Evolutionary conservation across 1,140 invertebrate species (phyloP), one percentile per base, ranked within the genome.

Genomic region (Drosophila suzukii): DNA sequence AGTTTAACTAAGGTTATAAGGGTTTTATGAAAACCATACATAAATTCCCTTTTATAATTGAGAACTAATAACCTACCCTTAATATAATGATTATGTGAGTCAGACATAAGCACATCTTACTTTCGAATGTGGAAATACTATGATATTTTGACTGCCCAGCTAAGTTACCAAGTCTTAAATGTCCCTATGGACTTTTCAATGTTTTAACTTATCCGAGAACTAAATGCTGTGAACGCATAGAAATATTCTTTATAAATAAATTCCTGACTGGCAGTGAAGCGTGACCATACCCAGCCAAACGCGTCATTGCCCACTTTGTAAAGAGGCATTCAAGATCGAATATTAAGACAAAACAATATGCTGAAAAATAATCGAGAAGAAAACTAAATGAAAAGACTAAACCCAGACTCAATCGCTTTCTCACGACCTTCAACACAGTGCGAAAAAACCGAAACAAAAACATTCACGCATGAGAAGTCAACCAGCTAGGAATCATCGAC

Each of bases 381-480:
- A 60, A 75, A 78, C 61, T 74, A 75, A 83, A 65, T 68, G 75
- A 70, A 73, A 72, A 71, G 34, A 61, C 49, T 38, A 24, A 68
- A 51, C 30, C 12, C 62, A 61, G 41, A 47, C 50, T 57, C 34
- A 54, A 41, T 60, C 51, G 32, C 11, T 47, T 51, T 88, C 79
- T 66, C 83, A 79, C 75, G 71, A 32, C 65, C 75, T 20, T 54
- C 49, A 32, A 46, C 75, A 54, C 13, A 44, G 24, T 53, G 51
- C 20, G 8, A 58, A 59, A 65, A 68, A 41, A 13, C 30, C n/a
- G 50, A 49, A 39, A 34, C 46, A 50, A 63, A 46, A 67, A 65
- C 46, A 81, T 78, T 81, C 50, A 88, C 70, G 82, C 82, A 86
- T 88, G 78, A 85, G 67, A 75, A 78, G 47, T 38, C 67, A 73